These are phyloP conservation scores for Cephus cinctus DNA, from an alignment of 1,140 invertebrate genomes.

Conservation along the genomic window DNA sequence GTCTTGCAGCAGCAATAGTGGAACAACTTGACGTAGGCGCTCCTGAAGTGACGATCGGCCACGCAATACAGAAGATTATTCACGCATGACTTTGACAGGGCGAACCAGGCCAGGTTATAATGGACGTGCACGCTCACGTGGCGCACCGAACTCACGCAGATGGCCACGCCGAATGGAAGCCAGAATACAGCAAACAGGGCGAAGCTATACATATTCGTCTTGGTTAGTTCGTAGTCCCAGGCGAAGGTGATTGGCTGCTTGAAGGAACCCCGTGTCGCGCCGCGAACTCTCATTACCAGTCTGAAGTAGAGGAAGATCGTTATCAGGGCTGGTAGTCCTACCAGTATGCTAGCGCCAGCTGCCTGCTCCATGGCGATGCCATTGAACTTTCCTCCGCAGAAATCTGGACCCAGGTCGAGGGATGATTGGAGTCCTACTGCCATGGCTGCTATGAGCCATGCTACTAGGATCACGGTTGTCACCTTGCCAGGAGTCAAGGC, in stretches of 20 bases:
- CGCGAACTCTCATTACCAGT: constrained; percentile 49
- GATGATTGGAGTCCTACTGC: constrained; percentile 59
- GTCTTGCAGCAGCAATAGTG: constrained; percentile 84
- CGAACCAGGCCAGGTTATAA: constrained; percentile 69
- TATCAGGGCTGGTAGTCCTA: constrained; percentile 57
- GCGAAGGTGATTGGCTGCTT: constrained; percentile 64
- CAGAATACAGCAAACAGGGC: constrained; percentile 65
- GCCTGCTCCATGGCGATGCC: constrained; percentile 50
- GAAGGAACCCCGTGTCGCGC: constrained; percentile 58
- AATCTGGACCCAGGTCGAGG: constrained; percentile 63
- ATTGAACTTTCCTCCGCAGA: constrained; percentile 58
- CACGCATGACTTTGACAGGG: constrained; percentile 67
- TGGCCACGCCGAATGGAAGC: constrained; percentile 65
- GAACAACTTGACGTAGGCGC: constrained; percentile 74
- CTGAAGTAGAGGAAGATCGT: constrained; percentile 57
- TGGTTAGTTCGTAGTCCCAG: constrained; percentile 64
- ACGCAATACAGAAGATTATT: constrained; percentile 69
- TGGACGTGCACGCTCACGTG: constrained; percentile 57
- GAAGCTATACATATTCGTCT: constrained; percentile 67
- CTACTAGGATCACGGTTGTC: constrained; percentile 53
- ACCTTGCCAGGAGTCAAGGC: constrained; percentile 56
- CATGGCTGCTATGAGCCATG: constrained; percentile 56
- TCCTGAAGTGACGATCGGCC: constrained; percentile 68
- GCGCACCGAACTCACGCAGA: constrained; percentile 55
- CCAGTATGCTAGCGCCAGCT: constrained; percentile 57